Evolutionary conservation across 1,140 invertebrate species (phyloP), one percentile per base, ranked within the genome.

Genomic region (Magallana ariakensis): DNA sequence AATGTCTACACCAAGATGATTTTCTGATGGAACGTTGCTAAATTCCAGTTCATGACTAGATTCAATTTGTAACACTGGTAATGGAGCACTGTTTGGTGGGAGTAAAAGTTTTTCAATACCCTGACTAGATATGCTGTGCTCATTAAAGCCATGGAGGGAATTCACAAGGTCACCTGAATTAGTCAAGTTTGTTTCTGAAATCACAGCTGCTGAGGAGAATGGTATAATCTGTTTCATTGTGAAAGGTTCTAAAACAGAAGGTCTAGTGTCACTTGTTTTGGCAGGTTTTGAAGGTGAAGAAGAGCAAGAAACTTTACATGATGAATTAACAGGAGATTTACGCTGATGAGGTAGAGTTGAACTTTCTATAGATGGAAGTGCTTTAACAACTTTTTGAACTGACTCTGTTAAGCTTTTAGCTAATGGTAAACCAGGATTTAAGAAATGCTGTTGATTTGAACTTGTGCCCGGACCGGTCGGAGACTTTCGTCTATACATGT

Each of bases 331-430:
- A 60, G 85, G 80, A 86, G 80, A 82, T 83, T 86, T 86, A 33
- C 75, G 84, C 56, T 84, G 54, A 85, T 88, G 87, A 88, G 87
- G 87, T 88, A 88, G 87, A 82, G 87, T 58, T 46, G 87, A 85
- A 53, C 58, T 75, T 58, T 88, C 87, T 75, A 81, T 83, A 62
- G 81, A 83, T 62, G 84, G 84, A 15, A 88, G 81, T 53, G 87
- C 84, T 85, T 88, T 88, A 55, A 88, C 87, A 46, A 88, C 55
- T 85, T 88, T 88, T 57, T 88, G 87, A 22, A 88, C 87, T 80
- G 87, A 88, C 83, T 88, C 87, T 55, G 87, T 88, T 22, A 88
- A 84, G 54, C 84, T 85, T 86, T 86, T 88, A 55, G 85, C 85
- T 8, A 86, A 60, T 16, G 85, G 85, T 60, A 86, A 56, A 55